phyloP scores from a whole-genome alignment of 2,888 invertebrate genomes.

The Diplolepis rosae region DNA sequence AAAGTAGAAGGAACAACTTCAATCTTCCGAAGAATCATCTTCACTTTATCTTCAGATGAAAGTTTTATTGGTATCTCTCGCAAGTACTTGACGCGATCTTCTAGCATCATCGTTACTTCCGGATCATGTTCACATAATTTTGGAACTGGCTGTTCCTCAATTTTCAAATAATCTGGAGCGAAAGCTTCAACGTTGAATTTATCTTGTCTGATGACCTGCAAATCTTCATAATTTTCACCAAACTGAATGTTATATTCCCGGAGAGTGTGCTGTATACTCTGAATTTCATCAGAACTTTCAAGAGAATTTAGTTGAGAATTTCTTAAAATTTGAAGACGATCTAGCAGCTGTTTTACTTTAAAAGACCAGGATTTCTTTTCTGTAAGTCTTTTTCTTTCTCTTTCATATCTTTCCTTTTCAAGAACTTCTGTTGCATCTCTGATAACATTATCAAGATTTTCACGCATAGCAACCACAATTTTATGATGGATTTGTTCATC shows the following conservation, averaged over 20 bases:
- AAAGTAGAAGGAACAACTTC: slow-evolving; percentile 51
- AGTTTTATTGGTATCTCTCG: slow-evolving; percentile 74
- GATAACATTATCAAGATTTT: slow-evolving; percentile 58
- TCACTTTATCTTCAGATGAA: slow-evolving; percentile 73
- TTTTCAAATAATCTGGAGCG: slow-evolving; percentile 72
- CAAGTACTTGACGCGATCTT: slow-evolving; percentile 75
- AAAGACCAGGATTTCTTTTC: slow-evolving; percentile 73
- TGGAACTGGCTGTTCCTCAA: slow-evolving; percentile 44
- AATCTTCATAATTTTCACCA: slow-evolving; percentile 67
- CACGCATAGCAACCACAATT: slow-evolving; percentile 54
- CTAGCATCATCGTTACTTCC: slow-evolving; percentile 67
- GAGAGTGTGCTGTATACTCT: slow-evolving; percentile 52
- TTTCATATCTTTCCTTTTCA: slow-evolving; percentile 69
- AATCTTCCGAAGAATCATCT: slow-evolving; percentile 72
- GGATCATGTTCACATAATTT: slow-evolving; percentile 50
- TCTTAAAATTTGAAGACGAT: slow-evolving; percentile 49
- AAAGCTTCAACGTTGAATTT: slow-evolving; percentile 64
- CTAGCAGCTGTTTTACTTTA: slow-evolving; percentile 16
- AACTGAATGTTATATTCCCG: slow-evolving; percentile 60
- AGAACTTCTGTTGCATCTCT: slow-evolving; percentile 44
- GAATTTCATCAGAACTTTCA: slow-evolving; percentile 47
- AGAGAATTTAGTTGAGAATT: slow-evolving; percentile 14
- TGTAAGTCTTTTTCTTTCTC: slow-evolving; percentile 71
- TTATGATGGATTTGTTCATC: slow-evolving; percentile 49
- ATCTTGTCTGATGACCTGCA: slow-evolving; percentile 59